Evolutionary conservation across 2,113 vertebrate genomes (phyloP).

Genomic region (Pionites leucogaster): DNA sequence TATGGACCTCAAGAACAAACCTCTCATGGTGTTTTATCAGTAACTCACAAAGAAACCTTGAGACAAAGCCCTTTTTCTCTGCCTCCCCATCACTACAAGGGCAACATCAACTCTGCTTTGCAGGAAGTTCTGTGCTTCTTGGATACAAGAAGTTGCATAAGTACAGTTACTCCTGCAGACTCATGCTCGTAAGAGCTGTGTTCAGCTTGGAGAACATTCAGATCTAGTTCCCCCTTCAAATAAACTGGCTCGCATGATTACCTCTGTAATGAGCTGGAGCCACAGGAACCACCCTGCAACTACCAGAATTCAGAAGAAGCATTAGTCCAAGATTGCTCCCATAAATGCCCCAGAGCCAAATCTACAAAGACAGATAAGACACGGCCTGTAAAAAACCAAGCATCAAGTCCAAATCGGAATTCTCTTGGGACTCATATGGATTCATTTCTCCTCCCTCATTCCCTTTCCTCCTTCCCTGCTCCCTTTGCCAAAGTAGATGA

Average conservation of each 20-base stretch:
- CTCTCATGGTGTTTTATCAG: background rate
- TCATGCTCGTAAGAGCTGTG: background rate
- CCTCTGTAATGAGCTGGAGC: conserved; percentile 17
- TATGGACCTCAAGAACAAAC: background rate
- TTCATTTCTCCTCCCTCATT: conserved; percentile 22
- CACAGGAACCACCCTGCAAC: background rate
- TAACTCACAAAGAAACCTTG: background rate
- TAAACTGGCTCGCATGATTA: background rate
- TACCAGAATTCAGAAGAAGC: background rate
- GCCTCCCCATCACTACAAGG: accelerated
- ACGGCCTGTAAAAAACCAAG: background rate
- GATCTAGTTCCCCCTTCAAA: conserved; percentile 2
- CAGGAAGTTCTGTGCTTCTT: background rate
- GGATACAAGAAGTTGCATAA: background rate
- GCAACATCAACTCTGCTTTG: background rate
- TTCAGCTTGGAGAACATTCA: conserved; percentile 15
- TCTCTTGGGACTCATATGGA: background rate
- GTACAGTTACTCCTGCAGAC: background rate
- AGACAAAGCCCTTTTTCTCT: background rate
- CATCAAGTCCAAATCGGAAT: background rate
- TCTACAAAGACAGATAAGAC: conserved; percentile 20
- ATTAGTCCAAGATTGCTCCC: background rate
- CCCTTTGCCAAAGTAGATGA: conserved; percentile 34
- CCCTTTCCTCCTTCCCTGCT: background rate
- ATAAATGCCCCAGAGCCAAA: background rate